A percentile compares a stretch with the other conserved stretches of the same genome.
phyloP scores from a whole-genome alignment of 2,888 invertebrate genomes.

The Acronicta psi region DNA sequence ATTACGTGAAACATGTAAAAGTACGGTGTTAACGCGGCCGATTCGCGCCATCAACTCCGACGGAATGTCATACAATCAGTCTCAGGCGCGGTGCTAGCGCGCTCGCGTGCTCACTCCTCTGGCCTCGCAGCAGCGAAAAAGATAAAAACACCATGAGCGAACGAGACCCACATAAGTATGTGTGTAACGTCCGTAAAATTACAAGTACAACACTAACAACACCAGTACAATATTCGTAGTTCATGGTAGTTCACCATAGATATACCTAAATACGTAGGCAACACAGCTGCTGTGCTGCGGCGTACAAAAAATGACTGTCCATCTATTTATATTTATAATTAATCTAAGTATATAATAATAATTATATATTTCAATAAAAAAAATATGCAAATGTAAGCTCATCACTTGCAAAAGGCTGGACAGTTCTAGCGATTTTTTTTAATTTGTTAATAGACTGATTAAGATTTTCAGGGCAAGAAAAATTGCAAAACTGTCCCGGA shows the following conservation, averaged over 20 bases:
- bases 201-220: slow-evolving; percentile 13
- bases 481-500: too few species aligned
- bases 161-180: slow-evolving; percentile 58
- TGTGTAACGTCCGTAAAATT: slow-evolving; percentile 57
- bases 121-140: too few species aligned
- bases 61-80: slow-evolving; percentile 67
- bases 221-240: slow-evolving; percentile 24
- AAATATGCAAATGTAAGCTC: too few species aligned
- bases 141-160: slow-evolving; percentile 67
- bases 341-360: too few species aligned
- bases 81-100: slow-evolving; percentile 45
- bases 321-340: too few species aligned
- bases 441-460: too few species aligned
- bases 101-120: slow-evolving; percentile 50
- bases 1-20: slow-evolving; percentile 61
- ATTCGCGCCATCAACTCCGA: slow-evolving; percentile 68
- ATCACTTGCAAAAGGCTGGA: too few species aligned
- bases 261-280: slow-evolving; percentile 1
- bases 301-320: too few species aligned
- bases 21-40: slow-evolving; percentile 69
- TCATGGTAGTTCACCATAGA: slow-evolving; percentile 8
- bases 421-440: too few species aligned
- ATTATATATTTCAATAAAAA: too few species aligned
- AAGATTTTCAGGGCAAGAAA: too few species aligned
- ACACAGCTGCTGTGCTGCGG: background rate